Conservation (phyloP, 2,888 invertebrate species). For the Drosophila glabriapex region DNA sequence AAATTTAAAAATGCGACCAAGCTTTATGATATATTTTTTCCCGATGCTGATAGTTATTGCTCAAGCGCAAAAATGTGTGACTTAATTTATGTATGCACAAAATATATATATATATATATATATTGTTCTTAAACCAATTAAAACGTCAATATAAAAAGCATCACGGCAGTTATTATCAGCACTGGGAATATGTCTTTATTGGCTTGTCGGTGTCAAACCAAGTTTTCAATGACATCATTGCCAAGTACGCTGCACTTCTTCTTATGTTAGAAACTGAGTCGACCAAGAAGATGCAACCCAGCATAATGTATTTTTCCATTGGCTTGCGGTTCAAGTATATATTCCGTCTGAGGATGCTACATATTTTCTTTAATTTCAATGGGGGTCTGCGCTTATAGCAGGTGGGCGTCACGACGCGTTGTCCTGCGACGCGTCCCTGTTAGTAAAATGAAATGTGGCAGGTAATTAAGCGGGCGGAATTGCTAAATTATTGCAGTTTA, state of each 20-base stretch:
- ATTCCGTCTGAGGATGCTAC: background rate
- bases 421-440: constrained; percentile 20
- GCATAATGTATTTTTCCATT: constrained; percentile 4
- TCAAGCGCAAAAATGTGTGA: background rate
- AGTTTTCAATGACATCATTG: constrained; percentile 8
- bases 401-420: constrained; percentile 16
- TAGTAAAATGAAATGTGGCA: constrained; percentile 84
- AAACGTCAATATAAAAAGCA: constrained; percentile 1
- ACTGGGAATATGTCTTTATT: background rate
- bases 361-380: constrained; percentile 41
- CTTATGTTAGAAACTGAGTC: background rate
- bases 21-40: no score
- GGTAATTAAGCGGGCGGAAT: constrained; percentile 85
- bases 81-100: background rate
- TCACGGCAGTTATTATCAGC: background rate
- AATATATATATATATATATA: background rate
- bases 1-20: no score
- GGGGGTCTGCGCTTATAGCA: constrained; percentile 14
- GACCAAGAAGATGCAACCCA: background rate
- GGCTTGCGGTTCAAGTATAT: constrained; percentile 15
- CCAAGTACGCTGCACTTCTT: background rate
- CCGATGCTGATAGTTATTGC: no score
- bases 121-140: background rate
- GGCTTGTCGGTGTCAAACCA: background rate
- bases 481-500: constrained; percentile 84